Evolutionary conservation across 2,888 invertebrate genomes (phyloP), one percentile per base, ranked within the genome.

Genomic region (Xestia c-nigrum): DNA sequence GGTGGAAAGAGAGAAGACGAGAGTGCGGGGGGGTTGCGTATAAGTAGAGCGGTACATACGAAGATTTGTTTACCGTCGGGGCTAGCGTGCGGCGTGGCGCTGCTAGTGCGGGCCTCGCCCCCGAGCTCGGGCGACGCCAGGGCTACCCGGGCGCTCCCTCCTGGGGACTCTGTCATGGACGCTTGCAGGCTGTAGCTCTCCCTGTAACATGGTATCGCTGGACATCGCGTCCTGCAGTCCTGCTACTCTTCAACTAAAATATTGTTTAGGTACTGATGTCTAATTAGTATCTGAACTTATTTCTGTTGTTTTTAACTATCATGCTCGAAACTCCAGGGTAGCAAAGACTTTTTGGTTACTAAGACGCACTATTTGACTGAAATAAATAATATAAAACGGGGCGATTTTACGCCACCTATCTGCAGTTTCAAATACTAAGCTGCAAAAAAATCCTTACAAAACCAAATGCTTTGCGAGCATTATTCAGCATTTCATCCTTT

Each of bases 141-240:
- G 12, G 97, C 97, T 31, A 97, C 97, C 76, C 97, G 96, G 57
- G 91, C 84, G 72, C 66, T 81, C 24, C 92, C 94, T 90, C 96
- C 93, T 73, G 96, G 95, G n/a, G 97, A 97, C 81, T 97, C 97
- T 83, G 97, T 91, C 87, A 97, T 97, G 55, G 97, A 97, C 84
- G 97, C 95, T 84, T 97, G 97, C 85, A 97, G 97, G 91, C 97
- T 97, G 94, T 97, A 97, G 91, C 97, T 97, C 90, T 97, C 97
- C 91, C 97, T 97, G 93, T 63, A 83, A 85, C 78, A 73, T 12
- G 14, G 5, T 10, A 66, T 61, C 50, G 83, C 84, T 84, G 81
- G 84, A 84, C 81, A 84, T 84, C 84, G 71, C 55, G 73, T 14
- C 81, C 55, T 50, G 47, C 40, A 55, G 71, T 9, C 84, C 43